Conservation (phyloP, 2,888 invertebrate genomes). For the Platypus cylindrus region DNA sequence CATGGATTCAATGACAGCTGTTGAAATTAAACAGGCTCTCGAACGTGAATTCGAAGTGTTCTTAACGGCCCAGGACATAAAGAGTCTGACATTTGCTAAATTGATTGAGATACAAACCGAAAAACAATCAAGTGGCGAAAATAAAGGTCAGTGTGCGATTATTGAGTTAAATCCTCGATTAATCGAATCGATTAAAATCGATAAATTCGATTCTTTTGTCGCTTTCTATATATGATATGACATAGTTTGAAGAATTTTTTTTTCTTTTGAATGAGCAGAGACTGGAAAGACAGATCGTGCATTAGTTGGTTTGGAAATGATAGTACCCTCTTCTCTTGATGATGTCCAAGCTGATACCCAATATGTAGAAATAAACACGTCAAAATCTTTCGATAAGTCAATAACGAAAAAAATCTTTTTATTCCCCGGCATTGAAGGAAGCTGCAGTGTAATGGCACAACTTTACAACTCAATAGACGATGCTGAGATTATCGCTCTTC, state of each 20-base stretch:
- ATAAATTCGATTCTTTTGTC: no score
- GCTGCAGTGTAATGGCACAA: constrained; percentile 40
- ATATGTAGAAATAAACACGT: no score
- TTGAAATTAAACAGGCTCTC: constrained; percentile 87
- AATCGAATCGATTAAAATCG: no score
- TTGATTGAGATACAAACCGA: constrained; percentile 42
- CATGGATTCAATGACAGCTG: constrained; percentile 95
- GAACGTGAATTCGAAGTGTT: constrained; percentile 82
- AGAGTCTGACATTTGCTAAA: constrained; percentile 64
- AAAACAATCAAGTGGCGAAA: constrained; percentile 20
- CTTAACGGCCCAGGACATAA: constrained; percentile 75
- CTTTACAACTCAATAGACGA: constrained; percentile 41
- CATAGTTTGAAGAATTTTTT: no score
- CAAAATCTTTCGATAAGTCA: constrained; percentile 5
- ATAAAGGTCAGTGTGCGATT: no score
- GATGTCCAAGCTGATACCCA: constrained; percentile 39
- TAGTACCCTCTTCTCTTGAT: constrained; percentile 42
- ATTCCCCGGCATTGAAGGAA: constrained; percentile 58
- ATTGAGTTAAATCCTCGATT: no score
- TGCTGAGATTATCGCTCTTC: constrained; percentile 42
- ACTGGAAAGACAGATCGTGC: constrained; percentile 10
- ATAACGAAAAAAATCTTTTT: constrained; percentile 32
- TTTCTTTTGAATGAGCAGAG: no score
- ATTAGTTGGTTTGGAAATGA: constrained; percentile 39
- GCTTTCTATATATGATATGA: no score